Evolutionary conservation across 2,888 invertebrate species (phyloP), one percentile per base, ranked within the genome.

Genomic region (Cephalotes varians): DNA sequence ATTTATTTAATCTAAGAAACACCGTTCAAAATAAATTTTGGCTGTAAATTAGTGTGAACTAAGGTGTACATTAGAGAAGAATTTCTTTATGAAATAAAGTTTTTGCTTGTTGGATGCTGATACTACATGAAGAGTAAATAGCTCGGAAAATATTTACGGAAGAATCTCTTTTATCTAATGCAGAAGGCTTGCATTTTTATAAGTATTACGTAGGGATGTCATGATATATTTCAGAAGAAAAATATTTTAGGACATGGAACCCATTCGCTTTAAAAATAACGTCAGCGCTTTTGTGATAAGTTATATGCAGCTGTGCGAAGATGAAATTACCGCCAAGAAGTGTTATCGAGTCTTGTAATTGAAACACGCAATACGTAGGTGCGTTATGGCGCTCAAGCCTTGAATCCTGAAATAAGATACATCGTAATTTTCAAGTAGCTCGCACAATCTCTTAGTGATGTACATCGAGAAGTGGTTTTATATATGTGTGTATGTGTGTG

Each of bases 201-300:
- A 62, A 0, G 9, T 62, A 74, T 77, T 47, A 67, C 31, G 31
- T 67, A 44, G 34, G 15, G 21, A 82, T 65, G 31, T 12, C 12
- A 18, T 56, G 25, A 44, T 44, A 65, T 65, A 65, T 65, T 65
- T 65, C 10, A 44, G 34, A 37, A 60, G 56, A 44, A 69, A 73
- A 85, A 77, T 84, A 87, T 88, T 81, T 76, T 44, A 21, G 64
- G 56, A 60, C 76, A 87, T 60, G 81, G 86, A 87, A 83, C 82
- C 69, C 88, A 86, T 88, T 83, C 72, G 74, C 40, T 51, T 82
- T 69, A 64, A 88, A 88, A 88, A 86, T 88, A 88, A 86, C 88
- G 81, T 58, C 69, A 56, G 83, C 81, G 65, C 79, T 81, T 80
- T 84, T 88, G 84, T 83, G 83, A 88, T 87, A 88, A 84, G 84